Conservation (phyloP, 2,888 invertebrate genomes). For the Luffia ferchaultella region DNA sequence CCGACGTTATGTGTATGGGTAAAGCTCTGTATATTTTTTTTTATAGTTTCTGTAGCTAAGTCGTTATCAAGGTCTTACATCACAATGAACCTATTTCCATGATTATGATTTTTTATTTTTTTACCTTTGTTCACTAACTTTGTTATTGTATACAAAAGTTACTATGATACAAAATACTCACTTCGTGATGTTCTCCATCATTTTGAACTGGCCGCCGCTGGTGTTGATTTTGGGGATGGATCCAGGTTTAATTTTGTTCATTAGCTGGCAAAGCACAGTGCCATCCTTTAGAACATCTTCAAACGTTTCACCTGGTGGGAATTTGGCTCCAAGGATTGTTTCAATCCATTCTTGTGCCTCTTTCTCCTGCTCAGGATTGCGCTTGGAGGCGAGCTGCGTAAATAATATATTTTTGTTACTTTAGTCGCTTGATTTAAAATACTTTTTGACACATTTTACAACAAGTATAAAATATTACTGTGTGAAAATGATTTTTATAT, state of each 20-base stretch:
- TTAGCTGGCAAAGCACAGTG: conserved; percentile 89
- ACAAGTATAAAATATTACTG: conserved; percentile 1
- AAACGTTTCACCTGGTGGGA: conserved; percentile 81
- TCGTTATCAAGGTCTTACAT: too few relatives aligned
- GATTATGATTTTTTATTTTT: too few relatives aligned
- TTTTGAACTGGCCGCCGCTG: conserved; percentile 96
- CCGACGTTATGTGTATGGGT: too few relatives aligned
- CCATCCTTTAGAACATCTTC: conserved; percentile 94
- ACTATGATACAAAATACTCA: conserved; percentile 60
- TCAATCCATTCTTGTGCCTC: conserved; percentile 96
- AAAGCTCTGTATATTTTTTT: too few relatives aligned
- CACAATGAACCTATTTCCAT: too few relatives aligned
- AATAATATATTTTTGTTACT: neutral
- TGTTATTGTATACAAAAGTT: too few relatives aligned
- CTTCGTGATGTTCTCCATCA: conserved; percentile 99
- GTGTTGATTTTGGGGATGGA: conserved; percentile 90
- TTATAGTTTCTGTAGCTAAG: too few relatives aligned
- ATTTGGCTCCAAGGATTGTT: conserved; percentile 83
- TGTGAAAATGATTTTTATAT: neutral
- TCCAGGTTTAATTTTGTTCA: conserved; percentile 93
- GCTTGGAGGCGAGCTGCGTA: conserved; percentile 81
- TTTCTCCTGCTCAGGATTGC: conserved; percentile 80
- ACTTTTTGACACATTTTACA: too few relatives aligned
- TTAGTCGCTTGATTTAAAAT: too few relatives aligned
- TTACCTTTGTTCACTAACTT: too few relatives aligned